phyloP scores from a whole-genome alignment of 1,140 invertebrate genomes.

The Cotesia glomerata region DNA sequence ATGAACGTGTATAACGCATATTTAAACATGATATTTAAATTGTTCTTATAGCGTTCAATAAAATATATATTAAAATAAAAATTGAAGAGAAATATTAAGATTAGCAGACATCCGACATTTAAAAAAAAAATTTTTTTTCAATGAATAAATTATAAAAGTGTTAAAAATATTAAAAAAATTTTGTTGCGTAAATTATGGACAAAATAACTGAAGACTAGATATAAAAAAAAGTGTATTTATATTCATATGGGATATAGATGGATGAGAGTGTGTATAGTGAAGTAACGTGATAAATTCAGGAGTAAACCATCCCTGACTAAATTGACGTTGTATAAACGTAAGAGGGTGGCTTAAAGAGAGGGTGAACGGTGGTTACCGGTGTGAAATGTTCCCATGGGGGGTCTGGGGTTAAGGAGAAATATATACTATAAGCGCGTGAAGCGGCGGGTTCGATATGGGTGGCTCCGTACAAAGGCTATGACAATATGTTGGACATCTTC shows the following conservation, averaged over 20 bases:
- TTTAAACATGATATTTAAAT: too few relatives aligned
- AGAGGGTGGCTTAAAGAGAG: conserved; percentile 24
- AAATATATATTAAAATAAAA: neutral
- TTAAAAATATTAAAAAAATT: too few relatives aligned
- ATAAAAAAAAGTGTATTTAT: neutral
- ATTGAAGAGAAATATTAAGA: too few relatives aligned
- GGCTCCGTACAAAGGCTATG: conserved; percentile 18
- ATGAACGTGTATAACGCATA: too few relatives aligned
- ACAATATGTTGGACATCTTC: conserved; percentile 59
- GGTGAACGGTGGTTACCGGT: conserved; percentile 59
- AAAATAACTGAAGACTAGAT: too few relatives aligned
- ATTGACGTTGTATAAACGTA: conserved; percentile 59
- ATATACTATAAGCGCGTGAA: too few relatives aligned
- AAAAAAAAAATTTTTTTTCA: too few relatives aligned
- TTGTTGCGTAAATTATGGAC: too few relatives aligned
- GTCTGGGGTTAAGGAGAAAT: conserved; percentile 33
- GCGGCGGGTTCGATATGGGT: neutral
- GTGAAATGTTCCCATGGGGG: conserved; percentile 65
- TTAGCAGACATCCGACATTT: too few relatives aligned
- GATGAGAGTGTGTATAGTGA: conserved; percentile 15
- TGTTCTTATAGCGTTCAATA: neutral
- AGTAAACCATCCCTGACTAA: conserved; percentile 62
- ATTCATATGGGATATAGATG: conserved; percentile 4
- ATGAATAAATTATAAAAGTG: too few relatives aligned
- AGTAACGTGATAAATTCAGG: conserved; percentile 54